Conservation (phyloP, 2,888 invertebrate species). For the Xanthia icteritia region DNA sequence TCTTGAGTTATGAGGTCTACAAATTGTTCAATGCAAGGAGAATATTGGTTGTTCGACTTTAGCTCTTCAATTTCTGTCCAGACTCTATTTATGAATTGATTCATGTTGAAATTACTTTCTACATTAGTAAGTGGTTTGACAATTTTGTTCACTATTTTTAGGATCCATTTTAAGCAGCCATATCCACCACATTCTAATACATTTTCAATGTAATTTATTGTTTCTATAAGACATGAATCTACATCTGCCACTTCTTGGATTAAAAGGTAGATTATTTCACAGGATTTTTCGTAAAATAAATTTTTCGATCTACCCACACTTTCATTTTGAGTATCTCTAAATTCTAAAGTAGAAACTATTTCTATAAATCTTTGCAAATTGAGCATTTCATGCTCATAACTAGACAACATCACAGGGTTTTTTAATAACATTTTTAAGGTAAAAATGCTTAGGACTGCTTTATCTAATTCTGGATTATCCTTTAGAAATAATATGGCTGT, state of each 20-base stretch:
- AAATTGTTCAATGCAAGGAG: conserved; percentile 83
- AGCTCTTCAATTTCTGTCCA: conserved; percentile 87
- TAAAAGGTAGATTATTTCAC: conserved; percentile 76
- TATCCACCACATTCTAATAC: conserved; percentile 86
- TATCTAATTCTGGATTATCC: conserved; percentile 73
- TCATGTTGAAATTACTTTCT: conserved; percentile 72
- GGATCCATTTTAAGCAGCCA: conserved; percentile 83
- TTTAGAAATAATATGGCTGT: conserved; percentile 73
- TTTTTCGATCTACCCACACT: conserved; percentile 81
- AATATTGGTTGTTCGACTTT: conserved; percentile 85
- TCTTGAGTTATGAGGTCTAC: conserved; percentile 80
- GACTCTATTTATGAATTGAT: conserved; percentile 77
- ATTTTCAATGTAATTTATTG: conserved; percentile 77
- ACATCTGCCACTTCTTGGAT: conserved; percentile 62
- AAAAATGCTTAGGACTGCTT: conserved; percentile 75
- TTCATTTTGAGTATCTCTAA: conserved; percentile 68
- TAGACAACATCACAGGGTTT: conserved; percentile 62
- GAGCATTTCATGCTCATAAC: conserved; percentile 76
- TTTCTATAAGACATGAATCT: conserved; percentile 59
- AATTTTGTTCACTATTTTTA: conserved; percentile 80
- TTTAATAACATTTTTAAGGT: conserved; percentile 72
- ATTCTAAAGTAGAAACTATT: conserved; percentile 68
- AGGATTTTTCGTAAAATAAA: conserved; percentile 80
- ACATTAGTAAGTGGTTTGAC: conserved; percentile 70
- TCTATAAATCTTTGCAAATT: conserved; percentile 70